A percentile compares a stretch with the other conserved stretches of the same genome.
Conservation (phyloP, 2,888 invertebrate genomes). For the Ichneumoninae sp. region DNA sequence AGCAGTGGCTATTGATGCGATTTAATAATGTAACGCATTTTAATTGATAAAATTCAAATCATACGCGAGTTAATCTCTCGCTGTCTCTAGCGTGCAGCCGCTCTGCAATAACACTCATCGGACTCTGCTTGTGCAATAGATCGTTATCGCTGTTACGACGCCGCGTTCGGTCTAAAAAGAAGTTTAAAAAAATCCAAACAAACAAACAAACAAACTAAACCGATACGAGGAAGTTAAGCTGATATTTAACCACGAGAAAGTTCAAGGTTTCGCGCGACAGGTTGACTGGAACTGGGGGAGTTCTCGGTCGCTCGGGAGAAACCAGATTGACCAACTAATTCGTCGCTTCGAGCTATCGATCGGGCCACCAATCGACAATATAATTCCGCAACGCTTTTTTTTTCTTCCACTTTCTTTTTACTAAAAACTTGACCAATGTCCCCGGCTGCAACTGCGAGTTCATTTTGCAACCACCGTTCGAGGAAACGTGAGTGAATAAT, state of each 20-base stretch:
- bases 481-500: constrained; percentile 2
- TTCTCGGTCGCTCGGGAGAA: constrained; percentile 60
- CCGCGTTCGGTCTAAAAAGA: neutral
- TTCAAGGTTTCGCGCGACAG: constrained; percentile 57
- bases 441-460: neutral
- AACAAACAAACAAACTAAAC: neutral
- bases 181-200: neutral
- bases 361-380: neutral
- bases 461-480: neutral
- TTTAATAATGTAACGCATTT: constrained; percentile 11
- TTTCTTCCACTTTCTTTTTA: neutral
- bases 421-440: neutral
- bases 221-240: constrained; percentile 12
- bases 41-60: constrained; percentile 9
- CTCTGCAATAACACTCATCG: neutral
- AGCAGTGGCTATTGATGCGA: neutral
- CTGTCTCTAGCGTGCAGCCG: neutral
- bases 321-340: constrained; percentile 31
- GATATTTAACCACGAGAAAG: constrained; percentile 42
- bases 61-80: neutral
- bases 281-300: constrained; percentile 35
- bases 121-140: constrained; percentile 14
- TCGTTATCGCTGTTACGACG: constrained; percentile 17
- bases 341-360: neutral
- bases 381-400: neutral